Evolutionary conservation across 2,888 invertebrate species (phyloP), one percentile per base, ranked within the genome.

Genomic region (Phytoseiulus persimilis): DNA sequence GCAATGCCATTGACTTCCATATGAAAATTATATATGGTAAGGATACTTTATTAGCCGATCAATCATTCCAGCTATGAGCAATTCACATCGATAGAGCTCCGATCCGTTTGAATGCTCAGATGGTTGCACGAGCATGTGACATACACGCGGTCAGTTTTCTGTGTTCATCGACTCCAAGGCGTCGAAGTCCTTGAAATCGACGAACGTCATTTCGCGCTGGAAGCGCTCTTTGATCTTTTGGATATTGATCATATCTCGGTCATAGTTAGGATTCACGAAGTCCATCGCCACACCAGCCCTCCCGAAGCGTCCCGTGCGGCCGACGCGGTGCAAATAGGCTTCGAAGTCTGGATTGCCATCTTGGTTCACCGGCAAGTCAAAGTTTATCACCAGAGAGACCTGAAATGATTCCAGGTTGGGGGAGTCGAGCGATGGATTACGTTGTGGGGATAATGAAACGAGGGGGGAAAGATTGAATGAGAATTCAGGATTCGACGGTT

Each of bases 321-420:
- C 98, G 92, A 99, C 99, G 92, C 99, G 95, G 93, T 99, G 99
- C 90, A 99, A 94, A 93, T 99, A 99, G 0, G 99, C 99, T 93
- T 99, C 98, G 93, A 96, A 98, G 93, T 98, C 98, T 0, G 98
- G 97, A 92, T 95, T 95, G 90, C 95, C 95, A 39, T 95, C 94
- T 91, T 95, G 93, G 92, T 97, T 96, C 92, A 97, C 95, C 3
- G 99, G 99, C 92, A 98, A 94, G 93, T 99, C 99, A 93, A 98
- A 99, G 93, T 99, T 99, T 0, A 99, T 97, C 31, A 99, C 99
- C 90, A 99, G 95, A 3, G 98, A 98, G 0, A 99, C 99, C 87
- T 87, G 87, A 9, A 65, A 65, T 65, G 5, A 65, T 65, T 39
- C 9, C 3, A 9, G 5, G 39, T 39, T 39, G 5, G 9, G 9